Base-by-base conservation (phyloP, 92 coral and sea anemone species). In the Meandrina meandrites region DNA sequence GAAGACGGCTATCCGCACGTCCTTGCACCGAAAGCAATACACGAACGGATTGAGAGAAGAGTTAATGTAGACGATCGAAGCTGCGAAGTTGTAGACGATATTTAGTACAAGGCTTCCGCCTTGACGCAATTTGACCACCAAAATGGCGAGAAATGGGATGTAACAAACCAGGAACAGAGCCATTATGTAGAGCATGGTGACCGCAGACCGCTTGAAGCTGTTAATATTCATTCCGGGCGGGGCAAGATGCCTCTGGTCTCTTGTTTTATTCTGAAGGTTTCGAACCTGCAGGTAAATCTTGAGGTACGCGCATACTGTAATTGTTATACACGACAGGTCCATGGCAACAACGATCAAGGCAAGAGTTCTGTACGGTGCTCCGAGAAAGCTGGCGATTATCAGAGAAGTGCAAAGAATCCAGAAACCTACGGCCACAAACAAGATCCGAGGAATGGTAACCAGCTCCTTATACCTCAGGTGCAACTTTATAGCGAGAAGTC, bases 41-140 rank as follows among this genome's bases (percentile, higher is more conserved):
- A 92, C 88, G 42, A 92, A 79, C 6, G 94, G 92, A 75, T 92
- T 92, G 36, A 92, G 24, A 3, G 94, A 86, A 1, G 94, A 92
- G 81, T 78, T 89, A 22, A 89, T 28, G 79, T 86, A 92, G 56
- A 92, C 88, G 36, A 86, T 30, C 4, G 94, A 81, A 14, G 90
- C 88, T 1, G 83, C 62, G 14, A 89, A 35, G 64, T 92, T 92
- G 57, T 83, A 72, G 62, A 86, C 69, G 31, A 89, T 73, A 42
- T 86, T 86, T 31, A 86, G 17, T 0, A 37, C 31, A 15, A 79
- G 82, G 16, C 77, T 70, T 2, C 77, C 56, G 0, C 89, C 89
- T 19, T 57, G 54, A 28, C 42, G 66, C 47, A 76, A 50, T 24
- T 32, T 21, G 8, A 53, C 64, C 40, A 78, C 83, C 22, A 86